Base-by-base conservation (phyloP, 2,113 vertebrate genomes). In the Empidonax alnorum region DNA sequence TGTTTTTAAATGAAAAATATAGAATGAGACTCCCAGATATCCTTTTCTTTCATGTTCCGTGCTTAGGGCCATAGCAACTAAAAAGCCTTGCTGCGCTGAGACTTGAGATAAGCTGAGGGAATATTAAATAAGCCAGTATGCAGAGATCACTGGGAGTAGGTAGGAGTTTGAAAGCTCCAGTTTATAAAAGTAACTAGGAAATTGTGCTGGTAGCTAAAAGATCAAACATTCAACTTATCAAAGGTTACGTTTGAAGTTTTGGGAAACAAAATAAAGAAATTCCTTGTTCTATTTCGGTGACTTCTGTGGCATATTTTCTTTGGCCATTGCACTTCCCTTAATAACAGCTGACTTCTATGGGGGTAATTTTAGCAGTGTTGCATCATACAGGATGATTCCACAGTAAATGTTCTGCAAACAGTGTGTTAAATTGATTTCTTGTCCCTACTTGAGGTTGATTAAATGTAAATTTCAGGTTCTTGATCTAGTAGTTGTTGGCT, bases 141-240 rank as follows among this genome's bases (percentile, higher is more conserved):
- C 87, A 91, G 50, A 87, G 89, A 96, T 96, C 84, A 65, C 94
- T 91, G 73, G 28, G 79, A 91, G 75, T 69, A 96, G 87, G 92
- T 92, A 91, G 87, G 68, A 94, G 74, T 89, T 92, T 81, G 96
- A 90, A 94, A 95, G 92, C 85, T 97, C 55, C 59, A 71, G 81
- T 95, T 97, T 96, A 90, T 93, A 93, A 82, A 96, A 90, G 94
- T 92, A 96, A 95, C 87, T 83, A 90, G 59, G 87, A 97, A 97
- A 96, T 90, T 84, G 72, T 69, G 84, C 93, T 97, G 49, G 94
- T 94, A 95, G 97, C 91, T 87, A 94, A 89, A 96, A 96, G 92
- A 97, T 97, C 96, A 97, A 97, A 94, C 84, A 31, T 81, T 89
- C 73, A 55, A 25, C 66, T 95, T 96, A 96, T 96, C 90, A 89